Evolutionary conservation across 2,888 invertebrate genomes (phyloP).

Genomic region (Drosophila paramelanica): DNA sequence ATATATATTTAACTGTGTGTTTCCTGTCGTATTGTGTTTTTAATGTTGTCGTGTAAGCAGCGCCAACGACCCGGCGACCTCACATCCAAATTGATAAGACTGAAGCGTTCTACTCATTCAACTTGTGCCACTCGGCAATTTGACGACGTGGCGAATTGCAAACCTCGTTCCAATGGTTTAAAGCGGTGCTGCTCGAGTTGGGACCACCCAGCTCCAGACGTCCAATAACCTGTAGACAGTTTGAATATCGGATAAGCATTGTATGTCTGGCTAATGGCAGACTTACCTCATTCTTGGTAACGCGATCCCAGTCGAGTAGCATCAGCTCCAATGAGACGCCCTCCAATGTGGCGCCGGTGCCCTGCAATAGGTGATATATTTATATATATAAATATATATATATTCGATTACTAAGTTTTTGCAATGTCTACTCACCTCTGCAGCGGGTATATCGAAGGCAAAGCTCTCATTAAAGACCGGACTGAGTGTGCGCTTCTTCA

Average conservation of each 20-base stretch:
- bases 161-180: constrained; percentile 99
- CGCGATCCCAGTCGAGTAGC: constrained; percentile 97
- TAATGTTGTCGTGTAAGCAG: constrained; percentile 30
- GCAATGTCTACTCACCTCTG: constrained; percentile 84
- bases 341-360: constrained; percentile 84
- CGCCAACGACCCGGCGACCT: constrained; percentile 62
- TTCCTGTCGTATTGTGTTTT: constrained; percentile 8
- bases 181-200: constrained; percentile 91
- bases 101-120: constrained; percentile 90
- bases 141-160: constrained; percentile 98
- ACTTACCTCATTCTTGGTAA: constrained; percentile 97
- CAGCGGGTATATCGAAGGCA: constrained; percentile 97
- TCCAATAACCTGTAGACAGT: constrained; percentile 92
- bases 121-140: constrained; percentile 99
- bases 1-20: constrained; percentile 1
- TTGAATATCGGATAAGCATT: not conserved
- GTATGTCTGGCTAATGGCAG: not conserved
- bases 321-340: constrained; percentile 85
- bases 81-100: constrained; percentile 19
- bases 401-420: no score
- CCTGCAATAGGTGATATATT: constrained; percentile 62
- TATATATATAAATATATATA: not conserved
- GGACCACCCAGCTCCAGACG: constrained; percentile 95
- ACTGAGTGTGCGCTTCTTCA: constrained; percentile 98
- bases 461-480: constrained; percentile 99